Conservation (phyloP, 2,113 vertebrate species). For the Electrona antarctica region DNA sequence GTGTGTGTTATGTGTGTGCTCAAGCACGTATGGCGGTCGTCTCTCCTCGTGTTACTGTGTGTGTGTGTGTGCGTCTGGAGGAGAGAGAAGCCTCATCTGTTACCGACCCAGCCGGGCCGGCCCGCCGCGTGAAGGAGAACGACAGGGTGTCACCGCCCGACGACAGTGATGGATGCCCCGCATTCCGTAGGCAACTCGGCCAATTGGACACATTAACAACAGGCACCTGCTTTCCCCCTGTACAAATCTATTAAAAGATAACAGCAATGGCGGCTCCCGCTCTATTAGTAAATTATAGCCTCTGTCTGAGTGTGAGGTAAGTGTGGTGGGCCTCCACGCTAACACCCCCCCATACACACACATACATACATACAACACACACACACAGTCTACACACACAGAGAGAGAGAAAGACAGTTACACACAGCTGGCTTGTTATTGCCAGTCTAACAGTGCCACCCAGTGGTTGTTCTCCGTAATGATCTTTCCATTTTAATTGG, state of each 20-base stretch:
- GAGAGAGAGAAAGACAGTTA: neutral
- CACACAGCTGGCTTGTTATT: constrained; percentile 39
- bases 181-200: constrained; percentile 83
- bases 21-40: constrained; percentile 61
- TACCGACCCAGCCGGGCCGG: constrained; percentile 68
- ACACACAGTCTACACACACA: too few relatives aligned
- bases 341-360: constrained; percentile 14
- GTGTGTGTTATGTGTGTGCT: neutral
- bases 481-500: neutral
- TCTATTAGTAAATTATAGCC: constrained; percentile 83
- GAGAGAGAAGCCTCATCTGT: constrained; percentile 81
- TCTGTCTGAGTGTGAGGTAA: constrained; percentile 72
- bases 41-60: constrained; percentile 29
- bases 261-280: constrained; percentile 78
- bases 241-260: constrained; percentile 89
- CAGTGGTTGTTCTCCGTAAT: constrained; percentile 69
- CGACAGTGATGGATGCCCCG: constrained; percentile 84
- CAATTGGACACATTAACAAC: constrained; percentile 86
- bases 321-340: constrained; percentile 56
- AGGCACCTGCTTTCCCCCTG: constrained; percentile 82
- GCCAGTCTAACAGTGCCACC: constrained; percentile 88
- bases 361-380: too few relatives aligned
- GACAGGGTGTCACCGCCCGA: constrained; percentile 76
- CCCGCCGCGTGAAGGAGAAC: constrained; percentile 76
- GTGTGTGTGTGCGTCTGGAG: constrained; percentile 73